Base-by-base conservation (phyloP, 2,797 vertebrate species). In the Poeciliopsis gracilis region DNA sequence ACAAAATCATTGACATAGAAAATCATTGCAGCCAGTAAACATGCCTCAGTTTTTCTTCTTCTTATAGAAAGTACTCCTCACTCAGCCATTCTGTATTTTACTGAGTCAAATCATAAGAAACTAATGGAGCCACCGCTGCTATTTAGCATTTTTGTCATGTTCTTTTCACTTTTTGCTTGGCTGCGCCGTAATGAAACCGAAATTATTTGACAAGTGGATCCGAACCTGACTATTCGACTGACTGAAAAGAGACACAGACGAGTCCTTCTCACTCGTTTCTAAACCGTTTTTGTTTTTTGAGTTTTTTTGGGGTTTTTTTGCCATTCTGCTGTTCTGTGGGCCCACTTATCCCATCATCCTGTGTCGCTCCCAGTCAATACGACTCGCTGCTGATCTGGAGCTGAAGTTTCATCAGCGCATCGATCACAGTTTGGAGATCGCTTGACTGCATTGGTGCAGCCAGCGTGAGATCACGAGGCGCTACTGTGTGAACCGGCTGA, bases 381-480 rank as follows among this genome's bases (percentile, higher is more conserved):
- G 59, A 49, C 49, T 33, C 46, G 16, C n/a, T 46, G 28, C 73
- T 41, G 45, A 36, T 7, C 61, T 25, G 33, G 36, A 59, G 57
- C 57, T 16, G 5, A 59, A 30, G 7, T 59, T 59, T 49, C 28
- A 77, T 75, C 82, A 76, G 53, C 75, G 20, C 73, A 78, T 78
- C 30, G 43, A 49, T 73, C 77, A 55, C 78, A 83, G 28, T 59
- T 36, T 53, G 36, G 76, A 83, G 75, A 89, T 30, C 72, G 61
- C 86, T 49, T 71, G 78, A 55, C 67, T 70, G 49, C 7, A 36
- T 72, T 77, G 75, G 73, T 71, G 67, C 53, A 71, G 83, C 85
- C 77, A 88, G 85, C 51, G 2, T 41, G 46, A 30, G 77, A 80
- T 84, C 78, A 79, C 86, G 87, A 86, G 63, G 43, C 33, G 71